Evolutionary conservation across 2,888 invertebrate species (phyloP).

Genomic region (Parochlus steinenii): DNA sequence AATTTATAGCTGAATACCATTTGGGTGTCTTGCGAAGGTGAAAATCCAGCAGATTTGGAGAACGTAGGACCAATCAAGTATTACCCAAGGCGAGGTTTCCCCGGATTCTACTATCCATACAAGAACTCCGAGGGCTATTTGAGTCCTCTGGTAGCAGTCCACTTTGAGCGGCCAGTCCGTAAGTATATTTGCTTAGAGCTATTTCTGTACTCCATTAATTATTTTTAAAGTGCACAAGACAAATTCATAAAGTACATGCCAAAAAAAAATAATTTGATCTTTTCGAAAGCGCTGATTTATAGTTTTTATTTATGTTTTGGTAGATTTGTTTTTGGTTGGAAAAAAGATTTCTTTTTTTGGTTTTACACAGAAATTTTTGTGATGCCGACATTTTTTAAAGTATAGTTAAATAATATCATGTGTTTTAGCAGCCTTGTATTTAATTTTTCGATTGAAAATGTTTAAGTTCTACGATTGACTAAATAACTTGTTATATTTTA

Average conservation of each 20-base stretch:
- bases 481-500: no score
- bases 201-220: no score
- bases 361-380: no score
- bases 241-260: neutral
- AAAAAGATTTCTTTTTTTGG: neutral
- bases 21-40: conserved; percentile 88
- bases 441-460: no score
- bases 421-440: no score
- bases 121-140: conserved; percentile 74
- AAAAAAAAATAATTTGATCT: conserved; percentile 4
- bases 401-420: no score
- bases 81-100: conserved; percentile 66
- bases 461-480: no score
- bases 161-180: conserved; percentile 68
- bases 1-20: conserved; percentile 54
- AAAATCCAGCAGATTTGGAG: conserved; percentile 83
- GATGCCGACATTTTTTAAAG: no score
- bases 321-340: neutral
- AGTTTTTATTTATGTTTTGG: neutral
- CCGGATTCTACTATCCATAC: conserved; percentile 80
- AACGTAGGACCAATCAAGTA: conserved; percentile 76
- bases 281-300: neutral
- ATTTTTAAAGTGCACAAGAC: neutral
- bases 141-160: conserved; percentile 75
- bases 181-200: conserved; percentile 28